Percentiles rank a stretch among this genome's conserved stretches.
Evolutionary conservation across 2,113 vertebrate species (phyloP).

Genomic region (Hemichromis elongatus): DNA sequence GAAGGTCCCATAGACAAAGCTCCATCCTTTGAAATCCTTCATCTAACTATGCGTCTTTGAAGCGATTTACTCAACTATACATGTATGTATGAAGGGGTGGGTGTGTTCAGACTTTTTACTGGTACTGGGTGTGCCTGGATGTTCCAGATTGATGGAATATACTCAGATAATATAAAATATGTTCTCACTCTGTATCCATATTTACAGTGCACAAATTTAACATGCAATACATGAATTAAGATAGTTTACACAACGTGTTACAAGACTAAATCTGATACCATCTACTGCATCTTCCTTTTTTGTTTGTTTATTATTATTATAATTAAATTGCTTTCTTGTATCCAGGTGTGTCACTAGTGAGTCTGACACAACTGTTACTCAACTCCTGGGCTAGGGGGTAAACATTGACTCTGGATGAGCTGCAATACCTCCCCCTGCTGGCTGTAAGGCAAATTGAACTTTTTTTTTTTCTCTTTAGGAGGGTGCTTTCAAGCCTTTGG

Average conservation of each 20-base stretch:
- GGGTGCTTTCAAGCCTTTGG: background rate
- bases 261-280: background rate
- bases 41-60: background rate
- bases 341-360: background rate
- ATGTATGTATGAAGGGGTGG: background rate
- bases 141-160: background rate
- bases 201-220: background rate
- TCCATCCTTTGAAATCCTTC: background rate
- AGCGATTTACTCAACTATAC: background rate
- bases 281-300: background rate
- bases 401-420: background rate
- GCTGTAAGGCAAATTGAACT: background rate
- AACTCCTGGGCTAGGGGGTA: background rate
- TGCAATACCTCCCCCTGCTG: slow-evolving; percentile 59
- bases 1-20: background rate
- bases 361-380: background rate
- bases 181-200: background rate
- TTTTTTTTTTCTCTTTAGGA: background rate
- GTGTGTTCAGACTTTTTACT: background rate
- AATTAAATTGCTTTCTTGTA: background rate
- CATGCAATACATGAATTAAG: background rate
- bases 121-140: background rate
- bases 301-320: background rate
- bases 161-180: background rate
- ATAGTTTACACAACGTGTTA: background rate